Evolutionary conservation across 64 coral and sea anemone species (phyloP), one percentile per base, ranked within the genome.

Genomic region (Trachythela sp.): DNA sequence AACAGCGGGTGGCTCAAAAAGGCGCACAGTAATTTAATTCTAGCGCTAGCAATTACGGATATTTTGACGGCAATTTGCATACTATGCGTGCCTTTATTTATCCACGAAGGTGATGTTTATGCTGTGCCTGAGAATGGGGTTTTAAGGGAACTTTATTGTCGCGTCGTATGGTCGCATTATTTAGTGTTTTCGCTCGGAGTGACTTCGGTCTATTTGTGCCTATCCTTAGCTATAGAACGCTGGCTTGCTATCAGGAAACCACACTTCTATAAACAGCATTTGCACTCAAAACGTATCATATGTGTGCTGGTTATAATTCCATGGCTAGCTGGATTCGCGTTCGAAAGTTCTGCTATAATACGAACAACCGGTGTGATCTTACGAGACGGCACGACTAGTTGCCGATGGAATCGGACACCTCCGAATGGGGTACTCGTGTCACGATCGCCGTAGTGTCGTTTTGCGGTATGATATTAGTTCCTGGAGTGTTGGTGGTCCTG

Each of bases 161-260:
- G 68, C 29, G n/a, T 72, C 26, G 68, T 72, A 22, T 72, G 68
- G 68, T 72, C 68, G n/a, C 68, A 72, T 72, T 72, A 72, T 35
- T 1, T 72, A 4, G 68, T 72, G 3, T 72, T 72, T 72, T 72
- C 68, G 1, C 26, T 72, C 11, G 68, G 68, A 9, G 68, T 72
- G 24, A 72, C 68, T 26, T 72, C 68, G 15, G 68, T 72, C 1
- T 72, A 72, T 35, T 11, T 35, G 11, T 72, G 68, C 24, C 9
- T 72, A 27, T 72, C 33, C 29, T 35, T 72, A 26, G 68, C 68
- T 2, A 22, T 72, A 13, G 68, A 72, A 10, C 68, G 68, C 29
- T 72, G 68, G 68, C 68, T 72, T 72, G 68, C 68, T 35, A 26
- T 72, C 24, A 35, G 11, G 11, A 27, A 13, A 72, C 68, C 68